Evolutionary conservation across 2,113 vertebrate genomes (phyloP).

Genomic region (Propithecus coquereli): DNA sequence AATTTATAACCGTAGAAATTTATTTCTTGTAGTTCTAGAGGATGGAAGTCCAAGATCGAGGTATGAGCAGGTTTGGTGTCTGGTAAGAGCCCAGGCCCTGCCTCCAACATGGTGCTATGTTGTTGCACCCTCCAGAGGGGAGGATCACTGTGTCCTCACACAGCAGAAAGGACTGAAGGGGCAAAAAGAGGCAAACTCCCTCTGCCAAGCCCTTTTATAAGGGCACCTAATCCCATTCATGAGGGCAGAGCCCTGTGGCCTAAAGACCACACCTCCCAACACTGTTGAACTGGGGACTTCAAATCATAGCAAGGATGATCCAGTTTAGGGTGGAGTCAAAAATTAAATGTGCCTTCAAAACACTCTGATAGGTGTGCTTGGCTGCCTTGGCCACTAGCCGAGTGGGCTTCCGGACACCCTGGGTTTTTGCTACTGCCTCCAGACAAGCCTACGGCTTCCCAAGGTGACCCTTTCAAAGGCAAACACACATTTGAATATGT

Average conservation of each 20-base stretch:
- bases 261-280: not conserved
- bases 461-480: not conserved
- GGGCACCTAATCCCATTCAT: not conserved
- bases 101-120: not conserved
- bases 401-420: not conserved
- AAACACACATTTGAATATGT: not conserved
- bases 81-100: not conserved
- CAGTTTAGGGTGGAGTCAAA: not conserved
- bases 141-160: not conserved
- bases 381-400: not conserved
- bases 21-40: not conserved
- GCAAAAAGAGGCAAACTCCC: not conserved
- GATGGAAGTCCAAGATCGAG: not conserved
- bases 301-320: not conserved
- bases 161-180: not conserved
- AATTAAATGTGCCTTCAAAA: not conserved
- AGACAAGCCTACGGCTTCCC: not conserved
- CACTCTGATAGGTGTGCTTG: rapidly evolving
- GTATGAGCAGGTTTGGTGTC: not conserved
- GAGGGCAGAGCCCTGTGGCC: not conserved
- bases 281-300: not conserved
- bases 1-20: not conserved
- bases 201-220: not conserved
- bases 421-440: not conserved
- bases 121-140: not conserved